A percentile compares a stretch with the other conserved stretches of the same genome.
phyloP scores from a whole-genome alignment of 2,113 vertebrate genomes.

The Podocnemis expansa region DNA sequence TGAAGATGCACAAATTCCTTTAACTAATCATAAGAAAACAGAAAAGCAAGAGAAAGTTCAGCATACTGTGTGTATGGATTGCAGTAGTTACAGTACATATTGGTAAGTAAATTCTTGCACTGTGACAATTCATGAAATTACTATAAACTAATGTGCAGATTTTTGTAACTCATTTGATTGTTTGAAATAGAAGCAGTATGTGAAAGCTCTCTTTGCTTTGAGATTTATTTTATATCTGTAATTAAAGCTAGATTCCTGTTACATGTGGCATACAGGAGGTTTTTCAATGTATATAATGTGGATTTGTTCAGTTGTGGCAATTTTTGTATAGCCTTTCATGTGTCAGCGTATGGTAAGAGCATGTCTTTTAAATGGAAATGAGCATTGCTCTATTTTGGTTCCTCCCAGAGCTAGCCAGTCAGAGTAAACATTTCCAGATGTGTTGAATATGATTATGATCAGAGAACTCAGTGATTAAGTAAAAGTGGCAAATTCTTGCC shows the following conservation, averaged over 20 bases:
- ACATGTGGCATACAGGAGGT: background rate
- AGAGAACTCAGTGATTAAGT: background rate
- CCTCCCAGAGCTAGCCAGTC: background rate
- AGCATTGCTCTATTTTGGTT: background rate
- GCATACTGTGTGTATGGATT: slow-evolving; percentile 98
- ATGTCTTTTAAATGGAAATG: background rate
- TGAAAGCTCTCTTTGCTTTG: background rate
- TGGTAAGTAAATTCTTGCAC: slow-evolving; percentile 84
- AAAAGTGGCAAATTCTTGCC: background rate
- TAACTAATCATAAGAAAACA: slow-evolving; percentile 84
- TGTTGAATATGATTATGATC: background rate
- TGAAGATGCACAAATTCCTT: slow-evolving; percentile 87
- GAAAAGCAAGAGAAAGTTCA: slow-evolving; percentile 89
- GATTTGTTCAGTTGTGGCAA: background rate
- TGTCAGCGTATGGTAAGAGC: background rate
- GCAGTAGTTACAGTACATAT: slow-evolving; percentile 95
- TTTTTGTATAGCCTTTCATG: background rate
- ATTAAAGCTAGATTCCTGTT: background rate
- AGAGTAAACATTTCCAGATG: background rate
- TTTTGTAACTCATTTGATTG: background rate
- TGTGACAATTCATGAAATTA: background rate
- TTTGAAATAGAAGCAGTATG: background rate
- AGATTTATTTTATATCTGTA: background rate
- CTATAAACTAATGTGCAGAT: background rate
- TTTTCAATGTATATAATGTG: background rate